phyloP scores from a whole-genome alignment of 2,113 vertebrate genomes.

The Thalassoma bifasciatum region DNA sequence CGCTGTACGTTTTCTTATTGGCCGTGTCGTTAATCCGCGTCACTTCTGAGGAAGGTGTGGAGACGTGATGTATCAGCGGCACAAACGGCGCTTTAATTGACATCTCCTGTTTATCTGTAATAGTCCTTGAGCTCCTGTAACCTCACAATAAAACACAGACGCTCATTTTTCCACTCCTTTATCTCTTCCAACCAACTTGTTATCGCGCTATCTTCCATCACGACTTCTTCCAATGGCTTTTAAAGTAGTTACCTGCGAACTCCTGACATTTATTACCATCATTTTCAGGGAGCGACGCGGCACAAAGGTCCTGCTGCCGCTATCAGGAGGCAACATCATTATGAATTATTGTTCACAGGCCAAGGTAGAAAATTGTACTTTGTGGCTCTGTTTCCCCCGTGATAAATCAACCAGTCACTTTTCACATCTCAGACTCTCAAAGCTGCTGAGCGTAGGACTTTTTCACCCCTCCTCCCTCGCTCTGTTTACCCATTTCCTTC shows the following conservation, averaged over 20 bases:
- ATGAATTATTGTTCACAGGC: slow-evolving; percentile 99
- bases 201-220: slow-evolving; percentile 84
- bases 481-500: slow-evolving; percentile 72
- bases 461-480: slow-evolving; percentile 24
- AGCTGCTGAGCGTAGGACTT: slow-evolving; percentile 92
- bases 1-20: slow-evolving; percentile 37
- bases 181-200: slow-evolving; percentile 78
- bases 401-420: slow-evolving; percentile 98
- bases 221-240: slow-evolving; percentile 91
- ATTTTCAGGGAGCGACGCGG: slow-evolving; percentile 90
- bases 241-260: slow-evolving; percentile 98
- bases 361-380: slow-evolving; percentile 99
- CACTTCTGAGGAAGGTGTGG: slow-evolving; percentile 10
- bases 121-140: slow-evolving; percentile 88
- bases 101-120: slow-evolving; percentile 86
- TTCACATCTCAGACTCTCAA: slow-evolving; percentile 89
- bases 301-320: slow-evolving; percentile 89
- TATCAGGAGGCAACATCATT: slow-evolving; percentile 96
- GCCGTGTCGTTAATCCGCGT: slow-evolving; percentile 41
- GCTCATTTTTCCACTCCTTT: slow-evolving; percentile 59
- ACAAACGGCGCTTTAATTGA: slow-evolving; percentile 59
- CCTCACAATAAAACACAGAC: slow-evolving; percentile 86
- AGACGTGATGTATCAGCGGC: neutral
- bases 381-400: slow-evolving; percentile 92
- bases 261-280: slow-evolving; percentile 97